phyloP scores from a whole-genome alignment of 2,113 vertebrate species.

The Helogale parvula region DNA sequence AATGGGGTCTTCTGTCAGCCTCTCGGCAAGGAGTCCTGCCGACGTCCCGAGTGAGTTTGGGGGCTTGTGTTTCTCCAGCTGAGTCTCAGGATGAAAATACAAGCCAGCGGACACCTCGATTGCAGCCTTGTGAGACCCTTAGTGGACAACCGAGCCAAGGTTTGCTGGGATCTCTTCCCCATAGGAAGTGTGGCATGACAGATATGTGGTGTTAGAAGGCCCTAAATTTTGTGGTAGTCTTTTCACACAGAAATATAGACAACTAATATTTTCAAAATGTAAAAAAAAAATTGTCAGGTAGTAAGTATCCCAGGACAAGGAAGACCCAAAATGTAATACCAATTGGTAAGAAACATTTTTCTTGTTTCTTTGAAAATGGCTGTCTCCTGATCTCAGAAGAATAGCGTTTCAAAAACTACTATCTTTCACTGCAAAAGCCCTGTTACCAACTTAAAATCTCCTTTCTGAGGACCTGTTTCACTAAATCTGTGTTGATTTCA shows the following conservation, averaged over 20 bases:
- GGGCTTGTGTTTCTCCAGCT: neutral
- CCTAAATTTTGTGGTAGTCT: neutral
- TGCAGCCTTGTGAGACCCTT: accelerated
- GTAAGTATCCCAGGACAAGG: neutral
- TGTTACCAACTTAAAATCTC: neutral
- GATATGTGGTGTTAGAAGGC: neutral
- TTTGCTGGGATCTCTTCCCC: too few relatives aligned
- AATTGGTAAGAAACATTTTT: neutral
- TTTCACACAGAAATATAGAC: neutral
- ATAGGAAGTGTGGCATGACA: too few relatives aligned
- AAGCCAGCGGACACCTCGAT: accelerated
- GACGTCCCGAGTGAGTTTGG: accelerated
- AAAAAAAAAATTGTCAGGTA: neutral
- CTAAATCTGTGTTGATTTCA: neutral
- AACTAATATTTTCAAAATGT: neutral
- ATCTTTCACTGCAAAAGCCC: neutral
- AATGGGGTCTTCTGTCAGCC: accelerated
- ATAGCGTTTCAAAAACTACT: neutral
- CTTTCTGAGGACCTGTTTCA: neutral
- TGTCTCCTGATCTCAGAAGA: neutral
- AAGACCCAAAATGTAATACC: neutral
- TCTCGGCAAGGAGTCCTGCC: too few relatives aligned
- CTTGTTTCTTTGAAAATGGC: neutral
- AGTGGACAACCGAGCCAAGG: accelerated
- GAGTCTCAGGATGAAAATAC: neutral